Base-by-base conservation (phyloP, 2,888 invertebrate species). In the Drosophila silvestris region DNA sequence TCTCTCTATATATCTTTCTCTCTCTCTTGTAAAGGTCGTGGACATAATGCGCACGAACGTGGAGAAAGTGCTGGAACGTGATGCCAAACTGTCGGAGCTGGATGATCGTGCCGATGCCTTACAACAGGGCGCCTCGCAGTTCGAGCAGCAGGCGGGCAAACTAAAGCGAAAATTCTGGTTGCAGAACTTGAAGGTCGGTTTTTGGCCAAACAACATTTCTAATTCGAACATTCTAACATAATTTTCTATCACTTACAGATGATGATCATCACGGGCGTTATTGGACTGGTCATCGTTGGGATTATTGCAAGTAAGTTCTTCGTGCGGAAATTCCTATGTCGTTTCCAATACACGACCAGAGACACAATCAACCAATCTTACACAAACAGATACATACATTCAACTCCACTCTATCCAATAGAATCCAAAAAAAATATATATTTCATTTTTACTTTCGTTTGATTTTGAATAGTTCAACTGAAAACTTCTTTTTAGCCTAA, bases 131-230 rank as follows among this genome's bases (percentile, higher is more conserved):
- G 98, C 98, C 61, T 98, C 98, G 91, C 98, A 99, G 92, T 99
- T 99, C 93, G 99, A 99, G 93, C 98, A 98, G 90, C 98, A 98
- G 93, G 98, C 99, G 72, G 98, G 98, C 91, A 98, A 98, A 94
- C 95, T 99, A 93, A 99, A 99, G 94, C 96, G 98, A 93, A 99
- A 99, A 94, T 98, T 97, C 93, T 99, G 99, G 99, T 96, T 98
- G 96, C 98, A 99, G 94, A 99, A 99, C 94, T 95, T 98, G 91
- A 99, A 99, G 96, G 96, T 96, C 92, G 56, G 58, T 70, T 1
- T n/a, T 74, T 32, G 3, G 5, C 14, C 2, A 0, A 35, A 26
- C 0, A 14, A 5, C 6, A 26, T 50, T 26, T 9, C 7, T 0
- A 32, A 5, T 32, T 14, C 9, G 5, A 47, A 2, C 5, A 47